Evolutionary conservation across 1,140 invertebrate species (phyloP), one percentile per base, ranked within the genome.

Genomic region (Scaptomyza pallida): DNA sequence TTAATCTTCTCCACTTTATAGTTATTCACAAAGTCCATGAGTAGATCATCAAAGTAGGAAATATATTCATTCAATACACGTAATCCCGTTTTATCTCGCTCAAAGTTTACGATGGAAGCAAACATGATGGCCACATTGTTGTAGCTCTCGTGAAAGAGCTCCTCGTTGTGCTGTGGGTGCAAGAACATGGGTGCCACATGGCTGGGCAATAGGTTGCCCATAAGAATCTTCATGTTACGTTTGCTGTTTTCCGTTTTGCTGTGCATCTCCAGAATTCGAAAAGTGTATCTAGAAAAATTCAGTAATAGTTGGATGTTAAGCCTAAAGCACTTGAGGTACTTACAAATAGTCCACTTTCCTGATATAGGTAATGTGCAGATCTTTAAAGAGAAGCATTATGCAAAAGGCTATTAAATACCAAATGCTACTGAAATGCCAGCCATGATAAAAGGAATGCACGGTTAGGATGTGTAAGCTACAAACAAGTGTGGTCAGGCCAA

Each of bases 111-210:
- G 15, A 98, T 94, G 1, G 96, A 96, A 0, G 97, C 97, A 92
- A 98, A 98, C 95, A 98, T 97, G 0, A 98, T 96, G 1, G 96
- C 95, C 0, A 97, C 96, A 68, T 95, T 94, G 15, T 94, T 93
- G 89, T 97, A 96, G 45, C 94, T 94, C 91, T 97, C 96, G 75
- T 95, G 94, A 90, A 97, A 97, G 1, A 97, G 92, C 56, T 96
- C 94, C 75, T 96, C 94, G 44, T 93, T 92, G 48, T 93, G 92
- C 72, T 94, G 35, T 93, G 92, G 61, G 93, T 93, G 78, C 94
- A 94, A 37, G 96, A 91, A 91, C 95, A 96, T 54, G 94, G 91
- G 92, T 94, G 95, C 96, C 52, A 97, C 96, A 89, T 97, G 96
- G 17, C 93, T 93, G 3, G 97, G 97, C 23, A 98, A 92, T 75